A percentile compares a stretch with the other conserved stretches of the same genome.
Conservation (phyloP, 2,113 vertebrate genomes). For the Chlorodrepanis virens region DNA sequence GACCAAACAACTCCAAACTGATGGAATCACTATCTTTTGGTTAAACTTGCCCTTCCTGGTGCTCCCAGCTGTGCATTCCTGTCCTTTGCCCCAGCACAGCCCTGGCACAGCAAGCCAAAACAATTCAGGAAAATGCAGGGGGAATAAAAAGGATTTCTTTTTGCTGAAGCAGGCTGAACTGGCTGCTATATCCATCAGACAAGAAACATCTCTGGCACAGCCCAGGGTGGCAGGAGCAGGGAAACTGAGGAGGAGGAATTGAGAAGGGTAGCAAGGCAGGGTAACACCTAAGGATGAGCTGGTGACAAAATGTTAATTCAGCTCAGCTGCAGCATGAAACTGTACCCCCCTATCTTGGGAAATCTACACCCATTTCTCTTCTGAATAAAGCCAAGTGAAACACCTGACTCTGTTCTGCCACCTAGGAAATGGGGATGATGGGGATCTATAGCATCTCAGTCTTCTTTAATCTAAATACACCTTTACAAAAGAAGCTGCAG, state of each 20-base stretch:
- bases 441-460: not conserved
- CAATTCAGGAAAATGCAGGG: not conserved
- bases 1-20: not conserved
- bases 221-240: not conserved
- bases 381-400: not conserved
- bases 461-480: not conserved
- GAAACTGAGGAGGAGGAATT: constrained; percentile 38
- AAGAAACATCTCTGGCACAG: not conserved
- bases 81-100: not conserved
- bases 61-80: not conserved
- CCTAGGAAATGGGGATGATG: not conserved
- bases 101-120: not conserved
- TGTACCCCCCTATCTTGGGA: not conserved
- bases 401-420: not conserved
- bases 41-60: not conserved
- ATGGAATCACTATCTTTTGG: fast-evolving
- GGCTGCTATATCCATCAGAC: not conserved
- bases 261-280: not conserved
- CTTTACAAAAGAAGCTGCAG: not conserved
- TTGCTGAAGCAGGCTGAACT: not conserved
- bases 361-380: constrained; percentile 4
- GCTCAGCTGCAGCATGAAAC: not conserved
- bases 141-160: not conserved
- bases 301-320: constrained; percentile 23
- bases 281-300: not conserved